Conservation (phyloP, 2,797 vertebrate species). For the Malacoctenus gilli region DNA sequence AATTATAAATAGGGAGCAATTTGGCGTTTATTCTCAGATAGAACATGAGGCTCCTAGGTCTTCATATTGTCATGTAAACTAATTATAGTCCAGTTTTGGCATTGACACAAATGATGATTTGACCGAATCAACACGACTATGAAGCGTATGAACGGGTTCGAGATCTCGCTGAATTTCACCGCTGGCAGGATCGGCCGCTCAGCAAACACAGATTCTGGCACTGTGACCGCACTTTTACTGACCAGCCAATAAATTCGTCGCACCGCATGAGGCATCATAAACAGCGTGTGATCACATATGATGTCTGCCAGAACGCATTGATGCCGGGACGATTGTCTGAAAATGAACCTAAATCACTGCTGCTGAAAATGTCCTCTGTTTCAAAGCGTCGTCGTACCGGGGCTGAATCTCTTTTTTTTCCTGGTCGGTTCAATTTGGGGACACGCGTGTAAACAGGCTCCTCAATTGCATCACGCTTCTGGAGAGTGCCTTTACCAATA, state of each 20-base stretch:
- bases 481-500: constrained; percentile 1
- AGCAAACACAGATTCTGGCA: constrained; percentile 3
- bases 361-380: constrained; percentile 32
- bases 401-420: constrained; percentile 3
- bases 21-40: neutral
- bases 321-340: constrained; percentile 21
- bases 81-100: neutral
- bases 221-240: constrained; percentile 14
- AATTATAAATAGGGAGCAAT: too few species aligned
- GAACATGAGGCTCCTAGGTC: too few species aligned
- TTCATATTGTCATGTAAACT: neutral
- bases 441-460: neutral
- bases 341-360: constrained; percentile 31
- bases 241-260: constrained; percentile 12
- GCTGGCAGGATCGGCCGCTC: neutral
- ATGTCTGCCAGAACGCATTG: constrained; percentile 23
- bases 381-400: neutral
- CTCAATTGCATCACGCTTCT: neutral
- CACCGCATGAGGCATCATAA: constrained; percentile 14
- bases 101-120: neutral
- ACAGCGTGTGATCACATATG: constrained; percentile 30
- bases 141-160: neutral
- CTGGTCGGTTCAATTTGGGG: constrained; percentile 4
- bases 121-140: neutral
- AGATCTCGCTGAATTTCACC: constrained; percentile 11